Evolutionary conservation across 2,113 vertebrate species (phyloP).

Genomic region (Antigone vipio): DNA sequence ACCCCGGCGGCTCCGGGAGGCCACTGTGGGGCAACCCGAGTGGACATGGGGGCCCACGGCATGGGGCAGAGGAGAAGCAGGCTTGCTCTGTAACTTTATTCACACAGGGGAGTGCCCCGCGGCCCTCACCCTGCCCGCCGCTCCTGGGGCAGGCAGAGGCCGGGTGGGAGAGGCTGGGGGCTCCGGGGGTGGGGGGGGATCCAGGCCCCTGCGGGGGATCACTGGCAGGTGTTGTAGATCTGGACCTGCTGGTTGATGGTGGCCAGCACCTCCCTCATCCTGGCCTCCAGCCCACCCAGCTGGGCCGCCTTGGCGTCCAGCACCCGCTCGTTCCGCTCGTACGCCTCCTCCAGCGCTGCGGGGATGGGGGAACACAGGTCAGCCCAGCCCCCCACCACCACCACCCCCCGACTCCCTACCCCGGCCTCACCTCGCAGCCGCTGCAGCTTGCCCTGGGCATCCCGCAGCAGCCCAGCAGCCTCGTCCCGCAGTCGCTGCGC

Average conservation of each 20-base stretch:
- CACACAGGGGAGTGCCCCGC: not conserved
- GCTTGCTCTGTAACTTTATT: conserved; percentile 49
- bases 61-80: not conserved
- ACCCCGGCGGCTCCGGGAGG: too few species aligned
- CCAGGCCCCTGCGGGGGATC: not conserved
- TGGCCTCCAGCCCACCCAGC: conserved; percentile 92
- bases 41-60: not conserved
- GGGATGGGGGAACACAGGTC: not conserved
- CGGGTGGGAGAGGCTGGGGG: not conserved
- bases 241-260: conserved; percentile 96
- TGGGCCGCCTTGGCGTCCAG: conserved; percentile 90
- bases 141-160: not conserved
- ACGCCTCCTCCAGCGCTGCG: conserved; percentile 87
- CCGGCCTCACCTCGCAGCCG: conserved; percentile 81
- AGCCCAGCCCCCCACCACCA: rapidly evolving
- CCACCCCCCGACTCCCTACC: not conserved
- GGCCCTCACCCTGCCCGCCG: not conserved
- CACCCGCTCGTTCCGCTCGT: conserved; percentile 86
- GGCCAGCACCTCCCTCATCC: conserved; percentile 88
- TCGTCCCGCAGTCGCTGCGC: conserved; percentile 88
- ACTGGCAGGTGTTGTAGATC: conserved; percentile 98
- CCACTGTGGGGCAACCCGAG: not conserved
- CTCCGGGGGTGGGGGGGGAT: not conserved
- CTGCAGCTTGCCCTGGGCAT: conserved; percentile 87
- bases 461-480: conserved; percentile 82